Conservation (phyloP, 2,888 invertebrate species). For the Hymenopus coronatus region DNA sequence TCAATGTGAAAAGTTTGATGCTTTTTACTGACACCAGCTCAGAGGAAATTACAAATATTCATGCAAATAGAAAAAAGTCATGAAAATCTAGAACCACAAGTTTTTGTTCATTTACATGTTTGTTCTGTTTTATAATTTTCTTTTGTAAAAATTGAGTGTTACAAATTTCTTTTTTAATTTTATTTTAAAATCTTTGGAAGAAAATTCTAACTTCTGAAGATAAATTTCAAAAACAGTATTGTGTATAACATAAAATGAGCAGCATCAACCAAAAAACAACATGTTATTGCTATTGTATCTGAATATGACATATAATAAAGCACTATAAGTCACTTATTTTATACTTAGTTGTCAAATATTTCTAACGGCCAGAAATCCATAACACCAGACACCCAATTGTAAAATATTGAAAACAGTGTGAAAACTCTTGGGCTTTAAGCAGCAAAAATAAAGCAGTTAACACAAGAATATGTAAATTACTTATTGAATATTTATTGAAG, state of each 20-base stretch:
- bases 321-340: neutral
- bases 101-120: no score
- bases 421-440: neutral
- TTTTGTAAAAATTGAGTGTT: neutral
- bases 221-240: neutral
- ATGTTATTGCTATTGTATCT: neutral
- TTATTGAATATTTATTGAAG: neutral
- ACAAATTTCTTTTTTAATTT: neutral
- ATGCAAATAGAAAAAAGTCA: no score
- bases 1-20: no score
- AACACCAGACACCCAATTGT: conserved; percentile 41
- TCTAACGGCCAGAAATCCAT: conserved; percentile 47
- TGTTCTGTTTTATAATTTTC: no score
- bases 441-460: neutral
- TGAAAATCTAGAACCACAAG: no score
- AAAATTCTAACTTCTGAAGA: neutral
- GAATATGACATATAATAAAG: conserved; percentile 1
- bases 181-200: neutral
- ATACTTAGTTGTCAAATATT: neutral
- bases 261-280: neutral
- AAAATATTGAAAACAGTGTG: neutral
- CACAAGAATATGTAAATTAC: neutral
- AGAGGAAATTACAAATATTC: no score
- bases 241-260: neutral
- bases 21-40: no score